Evolutionary conservation across 35 echinoderm and acorn worm species (phyloP).

Genomic region (Diadema setosum): DNA sequence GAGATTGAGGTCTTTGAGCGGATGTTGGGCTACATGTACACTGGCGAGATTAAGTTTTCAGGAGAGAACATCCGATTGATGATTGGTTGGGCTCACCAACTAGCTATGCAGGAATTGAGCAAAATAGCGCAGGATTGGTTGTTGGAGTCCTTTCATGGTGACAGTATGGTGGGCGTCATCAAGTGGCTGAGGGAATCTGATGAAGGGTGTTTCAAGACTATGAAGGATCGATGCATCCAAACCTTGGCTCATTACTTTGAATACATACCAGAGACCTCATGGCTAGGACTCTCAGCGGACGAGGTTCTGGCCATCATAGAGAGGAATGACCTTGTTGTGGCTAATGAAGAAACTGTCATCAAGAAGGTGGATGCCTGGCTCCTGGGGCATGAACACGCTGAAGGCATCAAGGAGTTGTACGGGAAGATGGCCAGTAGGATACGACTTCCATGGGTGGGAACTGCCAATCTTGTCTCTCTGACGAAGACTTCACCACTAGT

Average conservation of each 20-base stretch:
- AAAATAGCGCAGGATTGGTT: not conserved
- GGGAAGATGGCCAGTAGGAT: not conserved
- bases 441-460: not conserved
- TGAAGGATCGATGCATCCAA: not conserved
- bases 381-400: not conserved
- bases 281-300: not conserved
- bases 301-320: not conserved
- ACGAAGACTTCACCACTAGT: not conserved
- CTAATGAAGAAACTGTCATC: not conserved
- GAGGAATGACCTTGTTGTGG: not conserved
- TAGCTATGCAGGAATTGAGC: not conserved
- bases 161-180: not conserved
- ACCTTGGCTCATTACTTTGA: not conserved
- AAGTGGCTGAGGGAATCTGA: not conserved
- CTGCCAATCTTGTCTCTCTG: not conserved
- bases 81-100: not conserved
- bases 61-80: not conserved
- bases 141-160: not conserved
- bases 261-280: slow-evolving; percentile 6
- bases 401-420: not conserved
- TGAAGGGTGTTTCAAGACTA: not conserved
- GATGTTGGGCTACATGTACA: not conserved
- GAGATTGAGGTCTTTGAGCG: not conserved
- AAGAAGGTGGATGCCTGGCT: not conserved
- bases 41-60: not conserved